phyloP scores from a whole-genome alignment of 2,888 invertebrate species.

The Diachrysia chrysitis region DNA sequence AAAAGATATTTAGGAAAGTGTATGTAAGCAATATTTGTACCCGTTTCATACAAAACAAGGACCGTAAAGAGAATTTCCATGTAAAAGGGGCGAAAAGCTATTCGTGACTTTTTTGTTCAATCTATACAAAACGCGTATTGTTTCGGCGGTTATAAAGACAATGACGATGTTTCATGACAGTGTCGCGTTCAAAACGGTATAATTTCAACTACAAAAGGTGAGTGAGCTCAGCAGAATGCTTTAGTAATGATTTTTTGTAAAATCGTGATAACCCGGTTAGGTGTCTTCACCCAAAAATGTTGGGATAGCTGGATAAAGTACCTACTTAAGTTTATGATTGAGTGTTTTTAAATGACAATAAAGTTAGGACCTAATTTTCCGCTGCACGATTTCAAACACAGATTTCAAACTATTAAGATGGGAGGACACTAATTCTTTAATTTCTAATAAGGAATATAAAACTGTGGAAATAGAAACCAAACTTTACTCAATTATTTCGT shows the following conservation, averaged over 20 bases:
- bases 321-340: neutral
- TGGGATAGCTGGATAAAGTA: too few species aligned
- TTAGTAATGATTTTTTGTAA: too few species aligned
- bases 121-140: neutral
- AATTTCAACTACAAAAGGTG: neutral
- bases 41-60: neutral
- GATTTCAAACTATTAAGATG: neutral
- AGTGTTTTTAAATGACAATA: neutral
- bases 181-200: neutral
- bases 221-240: neutral
- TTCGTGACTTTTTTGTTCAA: slow-evolving; percentile 1
- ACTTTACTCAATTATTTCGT: too few species aligned
- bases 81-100: slow-evolving; percentile 1
- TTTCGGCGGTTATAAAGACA: neutral
- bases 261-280: neutral
- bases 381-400: neutral
- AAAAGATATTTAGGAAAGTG: neutral
- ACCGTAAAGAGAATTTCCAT: slow-evolving; percentile 11
- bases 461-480: too few species aligned
- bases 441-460: too few species aligned
- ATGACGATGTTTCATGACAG: neutral
- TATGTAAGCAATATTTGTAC: slow-evolving; percentile 3
- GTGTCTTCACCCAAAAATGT: too few species aligned
- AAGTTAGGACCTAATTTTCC: neutral
- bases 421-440: too few species aligned